phyloP scores from a whole-genome alignment of 1,140 invertebrate genomes.

The Penaeus indicus region DNA sequence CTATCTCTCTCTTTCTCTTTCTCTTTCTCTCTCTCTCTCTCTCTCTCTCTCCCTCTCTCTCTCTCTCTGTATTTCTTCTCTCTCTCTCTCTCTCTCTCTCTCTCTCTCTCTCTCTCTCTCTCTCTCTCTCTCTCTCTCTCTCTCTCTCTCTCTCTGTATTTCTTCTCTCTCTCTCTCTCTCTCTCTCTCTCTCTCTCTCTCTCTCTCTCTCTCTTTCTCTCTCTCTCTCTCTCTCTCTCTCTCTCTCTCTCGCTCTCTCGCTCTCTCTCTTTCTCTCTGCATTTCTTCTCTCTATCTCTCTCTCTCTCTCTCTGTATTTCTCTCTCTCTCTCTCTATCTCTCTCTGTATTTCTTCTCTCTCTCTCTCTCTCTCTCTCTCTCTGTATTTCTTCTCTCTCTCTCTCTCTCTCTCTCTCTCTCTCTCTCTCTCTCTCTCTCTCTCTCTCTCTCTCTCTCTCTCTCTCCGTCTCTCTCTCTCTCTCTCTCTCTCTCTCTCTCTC shows the following conservation, averaged over 20 bases:
- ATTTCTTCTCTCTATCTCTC: background rate
- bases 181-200: background rate
- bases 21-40: background rate
- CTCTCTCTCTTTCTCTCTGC: too few species aligned
- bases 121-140: background rate
- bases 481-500: background rate
- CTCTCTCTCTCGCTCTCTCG: too few species aligned
- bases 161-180: background rate
- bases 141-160: background rate
- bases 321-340: too few species aligned
- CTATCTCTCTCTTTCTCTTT: background rate
- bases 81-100: background rate
- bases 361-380: too few species aligned
- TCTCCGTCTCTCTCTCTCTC: background rate
- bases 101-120: background rate
- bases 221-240: background rate
- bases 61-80: background rate
- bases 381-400: background rate
- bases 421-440: background rate
- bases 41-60: constrained; percentile 15
- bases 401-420: background rate
- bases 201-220: background rate
- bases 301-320: background rate
- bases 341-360: background rate
- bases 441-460: background rate